These are phyloP conservation scores for Holothuria leucospilota DNA, from an alignment of 53 echinoderm and acorn worm species.

Conservation along the genomic window DNA sequence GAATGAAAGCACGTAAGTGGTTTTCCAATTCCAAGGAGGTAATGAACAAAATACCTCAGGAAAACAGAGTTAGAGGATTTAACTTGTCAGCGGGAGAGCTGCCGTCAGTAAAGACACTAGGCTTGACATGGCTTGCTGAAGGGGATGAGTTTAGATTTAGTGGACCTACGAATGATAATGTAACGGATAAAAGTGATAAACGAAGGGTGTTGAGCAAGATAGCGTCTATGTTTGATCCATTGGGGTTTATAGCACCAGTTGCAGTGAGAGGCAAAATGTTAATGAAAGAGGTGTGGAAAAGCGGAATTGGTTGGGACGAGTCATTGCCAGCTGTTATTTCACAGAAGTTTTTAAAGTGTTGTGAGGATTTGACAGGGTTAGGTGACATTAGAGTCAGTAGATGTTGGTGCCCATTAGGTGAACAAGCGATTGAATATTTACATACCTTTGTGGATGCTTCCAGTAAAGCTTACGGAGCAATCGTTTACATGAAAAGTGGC, in stretches of 20 bases:
- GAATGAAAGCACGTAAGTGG: constrained; percentile 56
- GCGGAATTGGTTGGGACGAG: neutral
- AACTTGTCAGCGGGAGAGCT: constrained; percentile 58
- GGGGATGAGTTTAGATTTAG: neutral
- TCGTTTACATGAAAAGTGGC: constrained; percentile 11
- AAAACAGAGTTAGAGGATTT: constrained; percentile 64
- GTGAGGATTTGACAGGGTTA: neutral
- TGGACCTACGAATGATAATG: neutral
- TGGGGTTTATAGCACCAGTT: constrained; percentile 36
- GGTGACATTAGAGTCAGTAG: neutral
- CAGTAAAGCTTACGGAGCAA: constrained; percentile 10
- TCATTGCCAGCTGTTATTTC: too few species aligned
- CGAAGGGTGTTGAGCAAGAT: constrained; percentile 18
- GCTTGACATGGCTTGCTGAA: too few species aligned
- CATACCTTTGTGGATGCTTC: too few species aligned
- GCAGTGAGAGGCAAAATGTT: constrained; percentile 5
- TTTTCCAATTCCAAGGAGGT: constrained; percentile 72
- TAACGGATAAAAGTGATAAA: neutral
- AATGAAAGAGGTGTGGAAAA: constrained; percentile 22
- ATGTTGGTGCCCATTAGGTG: neutral
- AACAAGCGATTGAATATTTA: neutral
- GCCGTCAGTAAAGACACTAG: constrained; percentile 5
- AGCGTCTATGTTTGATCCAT: constrained; percentile 37
- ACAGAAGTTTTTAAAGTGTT: too few species aligned
- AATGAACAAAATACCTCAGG: constrained; percentile 50